Evolutionary conservation across 2,888 invertebrate genomes (phyloP).

Genomic region (Lumbricus terrestris): DNA sequence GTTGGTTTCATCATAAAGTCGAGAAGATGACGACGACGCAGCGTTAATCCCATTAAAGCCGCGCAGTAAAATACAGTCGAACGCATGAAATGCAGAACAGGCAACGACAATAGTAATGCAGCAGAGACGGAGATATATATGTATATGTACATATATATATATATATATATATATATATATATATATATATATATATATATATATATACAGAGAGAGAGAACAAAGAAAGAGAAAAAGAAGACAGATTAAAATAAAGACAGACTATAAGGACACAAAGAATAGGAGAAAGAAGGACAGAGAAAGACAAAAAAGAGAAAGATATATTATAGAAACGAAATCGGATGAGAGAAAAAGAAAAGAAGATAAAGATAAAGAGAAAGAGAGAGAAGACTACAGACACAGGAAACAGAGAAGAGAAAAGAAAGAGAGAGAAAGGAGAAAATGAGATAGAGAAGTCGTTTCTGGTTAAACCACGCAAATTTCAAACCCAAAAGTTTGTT

Average conservation of each 20-base stretch:
- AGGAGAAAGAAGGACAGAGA: no score
- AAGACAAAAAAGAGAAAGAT: neutral
- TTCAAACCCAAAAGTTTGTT: no score
- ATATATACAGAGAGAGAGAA: neutral
- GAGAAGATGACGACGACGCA: neutral
- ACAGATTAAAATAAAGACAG: neutral
- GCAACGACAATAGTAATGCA: neutral
- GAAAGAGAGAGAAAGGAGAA: no score
- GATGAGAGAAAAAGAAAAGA: no score
- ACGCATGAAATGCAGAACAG: neutral
- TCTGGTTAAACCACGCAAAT: neutral
- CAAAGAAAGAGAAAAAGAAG: slow-evolving; percentile 6
- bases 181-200: no score
- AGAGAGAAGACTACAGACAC: neutral
- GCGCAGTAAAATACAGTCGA: neutral
- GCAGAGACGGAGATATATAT: neutral
- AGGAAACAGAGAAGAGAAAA: no score
- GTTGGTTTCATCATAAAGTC: neutral
- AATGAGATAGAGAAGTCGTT: no score
- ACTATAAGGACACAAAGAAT: neutral
- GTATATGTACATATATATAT: neutral
- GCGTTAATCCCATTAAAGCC: neutral
- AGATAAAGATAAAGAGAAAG: no score
- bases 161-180: no score
- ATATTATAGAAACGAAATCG: no score